Base-by-base conservation (phyloP, 2,797 vertebrate species). In the Enteromius anoplus region DNA sequence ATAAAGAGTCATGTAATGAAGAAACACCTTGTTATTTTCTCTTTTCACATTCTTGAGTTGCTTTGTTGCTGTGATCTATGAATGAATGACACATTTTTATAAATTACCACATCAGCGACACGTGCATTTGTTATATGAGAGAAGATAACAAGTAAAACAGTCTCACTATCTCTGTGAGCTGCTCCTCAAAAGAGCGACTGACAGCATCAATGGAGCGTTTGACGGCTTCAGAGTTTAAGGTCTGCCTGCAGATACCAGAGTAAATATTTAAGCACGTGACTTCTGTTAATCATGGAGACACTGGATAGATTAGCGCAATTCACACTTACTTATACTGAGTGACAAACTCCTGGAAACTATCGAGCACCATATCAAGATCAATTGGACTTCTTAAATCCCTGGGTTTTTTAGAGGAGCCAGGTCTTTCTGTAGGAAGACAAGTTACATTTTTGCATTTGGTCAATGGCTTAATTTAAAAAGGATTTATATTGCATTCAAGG, bases 361-460 rank as follows among this genome's bases (percentile, higher is more conserved):
- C 80, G 84, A 96, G 88, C 87, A 96, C 82, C 81, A 95, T 80
- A 82, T 95, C 93, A 21, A 94, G 85, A 75, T 95, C 93, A 85
- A 78, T 93, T 64, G 93, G 81, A 84, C 90, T 90, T 76, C 86
- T 92, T 37, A 71, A 34, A 81, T 42, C 26, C 70, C 32, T 69
- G 9, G 64, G 58, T 40, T 51, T 83, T 51, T 40, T 75, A 58
- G 19, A 80, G 42, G 51, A 81, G 11, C 26, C 65, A 7, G 42
- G n/a, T 3, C 23, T 47, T 7, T 77, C 75, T 64, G 34, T 5
- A 29, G 58, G 29, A 64, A 40, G 2, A 64, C 0, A 3, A 0
- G 0, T 64, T 3, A 32, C 5, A 60, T 6, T 10, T 1, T 19
- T 14, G 19, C 29, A 37, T 37, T 34, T 37, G 29, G 3, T 2